Conservation (phyloP, 1,140 invertebrate species). For the Caenorhabditis tropicalis region DNA sequence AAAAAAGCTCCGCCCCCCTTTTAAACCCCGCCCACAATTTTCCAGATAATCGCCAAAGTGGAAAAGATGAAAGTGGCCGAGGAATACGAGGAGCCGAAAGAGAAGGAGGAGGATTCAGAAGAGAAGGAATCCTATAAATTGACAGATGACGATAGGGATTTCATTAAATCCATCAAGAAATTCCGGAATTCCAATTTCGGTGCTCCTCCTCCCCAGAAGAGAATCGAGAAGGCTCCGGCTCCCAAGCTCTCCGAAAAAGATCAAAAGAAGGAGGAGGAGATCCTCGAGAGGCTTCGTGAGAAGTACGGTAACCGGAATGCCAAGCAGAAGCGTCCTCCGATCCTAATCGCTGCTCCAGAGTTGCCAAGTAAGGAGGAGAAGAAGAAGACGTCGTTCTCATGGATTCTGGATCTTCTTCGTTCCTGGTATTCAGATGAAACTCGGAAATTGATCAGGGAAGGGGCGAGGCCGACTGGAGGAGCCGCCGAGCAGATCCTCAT, state of each 20-base stretch:
- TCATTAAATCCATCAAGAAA: not conserved
- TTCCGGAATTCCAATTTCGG: not conserved
- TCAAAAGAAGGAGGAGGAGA: not conserved
- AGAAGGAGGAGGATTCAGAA: not conserved
- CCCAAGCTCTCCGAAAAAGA: not conserved
- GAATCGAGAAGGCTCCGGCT: not conserved
- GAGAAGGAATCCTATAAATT: not conserved
- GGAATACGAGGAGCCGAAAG: not conserved
- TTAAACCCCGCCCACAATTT: too few species aligned
- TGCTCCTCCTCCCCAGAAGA: not conserved
- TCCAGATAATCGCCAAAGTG: slow-evolving; percentile 11
- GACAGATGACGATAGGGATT: not conserved
- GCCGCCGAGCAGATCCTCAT: not conserved
- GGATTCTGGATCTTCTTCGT: not conserved
- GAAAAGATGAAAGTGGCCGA: not conserved
- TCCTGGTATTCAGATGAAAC: slow-evolving; percentile 16
- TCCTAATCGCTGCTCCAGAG: not conserved
- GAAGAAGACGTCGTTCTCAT: not conserved
- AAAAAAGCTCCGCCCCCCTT: too few species aligned
- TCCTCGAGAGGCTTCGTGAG: not conserved
- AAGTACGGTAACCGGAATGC: slow-evolving; percentile 28
- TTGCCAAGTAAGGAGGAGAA: not conserved
- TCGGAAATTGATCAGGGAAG: not conserved
- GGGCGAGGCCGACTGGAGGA: not conserved
- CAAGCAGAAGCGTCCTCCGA: not conserved